Conservation (phyloP, 1,140 invertebrate genomes). For the Oscheius sp. region DNA sequence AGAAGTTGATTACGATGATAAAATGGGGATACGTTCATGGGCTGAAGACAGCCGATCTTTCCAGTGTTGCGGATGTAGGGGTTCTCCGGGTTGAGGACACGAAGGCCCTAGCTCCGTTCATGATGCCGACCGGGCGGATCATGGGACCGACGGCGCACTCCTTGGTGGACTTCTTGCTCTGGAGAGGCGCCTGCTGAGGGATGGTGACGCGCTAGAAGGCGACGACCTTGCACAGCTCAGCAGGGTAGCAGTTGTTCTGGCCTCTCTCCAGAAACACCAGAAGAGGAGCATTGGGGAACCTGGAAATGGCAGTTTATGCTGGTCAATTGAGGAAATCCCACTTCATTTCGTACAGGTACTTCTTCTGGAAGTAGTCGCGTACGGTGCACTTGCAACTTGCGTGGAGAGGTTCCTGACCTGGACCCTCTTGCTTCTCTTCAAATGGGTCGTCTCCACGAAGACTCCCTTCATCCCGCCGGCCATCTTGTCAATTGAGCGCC, state of each 20-base stretch:
- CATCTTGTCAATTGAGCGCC: not conserved
- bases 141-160: not conserved
- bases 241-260: not conserved
- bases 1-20: not conserved
- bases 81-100: not conserved
- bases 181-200: slow-evolving; percentile 1
- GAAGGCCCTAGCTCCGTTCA: not conserved
- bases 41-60: not conserved
- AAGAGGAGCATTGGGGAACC: not conserved
- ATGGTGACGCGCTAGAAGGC: not conserved
- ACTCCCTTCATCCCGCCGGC: not conserved
- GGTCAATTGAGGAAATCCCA: too few relatives aligned
- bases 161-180: too few relatives aligned
- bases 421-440: not conserved
- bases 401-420: not conserved
- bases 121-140: not conserved
- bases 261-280: not conserved
- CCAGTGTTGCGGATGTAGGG: not conserved
- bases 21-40: not conserved
- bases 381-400: not conserved
- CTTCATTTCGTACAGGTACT: too few relatives aligned
- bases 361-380: not conserved
- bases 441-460: not conserved
- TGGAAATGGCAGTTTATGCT: not conserved
- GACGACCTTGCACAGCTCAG: not conserved